Base-by-base conservation (phyloP, 2,797 vertebrate species). In the Lepus oiostolus region DNA sequence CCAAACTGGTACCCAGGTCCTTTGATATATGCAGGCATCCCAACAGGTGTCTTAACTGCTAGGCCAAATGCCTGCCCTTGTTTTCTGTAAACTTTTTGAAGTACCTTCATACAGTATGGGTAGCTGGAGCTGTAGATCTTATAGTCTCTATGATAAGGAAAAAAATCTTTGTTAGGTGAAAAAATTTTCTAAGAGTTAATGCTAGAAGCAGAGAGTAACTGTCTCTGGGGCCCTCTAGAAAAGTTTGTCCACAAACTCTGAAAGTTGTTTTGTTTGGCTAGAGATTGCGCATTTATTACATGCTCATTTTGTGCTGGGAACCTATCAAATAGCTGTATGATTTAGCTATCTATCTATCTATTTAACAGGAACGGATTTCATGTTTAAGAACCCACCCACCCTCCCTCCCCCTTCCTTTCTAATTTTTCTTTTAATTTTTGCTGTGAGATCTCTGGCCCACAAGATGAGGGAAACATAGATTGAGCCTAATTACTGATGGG, bases 401-500 rank as follows among this genome's bases (percentile, higher is more conserved):
- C 14, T 58, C 54, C 54, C 54, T 58, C 4, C 19, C 19, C 54
- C 54, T 58, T 21, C 54, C 54, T 58, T 16, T 58, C 54, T 58
- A 16, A 17, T 17, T 58, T 58, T 58, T 58, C 54, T 58, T 58
- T 58, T 58, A 58, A 58, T 58, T 58, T 58, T 58, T 58, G 54
- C 54, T 16, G 19, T 58, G 54, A 21, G 14, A 58, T 58, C 54
- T 58, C 54, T 58, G 54, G 50, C 71, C 62, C 42, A 32, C 47
- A 95, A 85, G 72, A 72, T 70, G 54, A 88, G 17, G 81, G 70
- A 47, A 70, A 75, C 92, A 90, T 86, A 91, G 65, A 79, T 50
- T 26, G 86, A 93, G 35, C 26, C 79, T 72, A 90, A 96, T 62
- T 60, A 70, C 80, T 94, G 82, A 68, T 75, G 88, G 77, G 26